These are phyloP conservation scores for Hemiscyllium ocellatum DNA, from an alignment of 2,113 vertebrate genomes.

Conservation along the genomic window DNA sequence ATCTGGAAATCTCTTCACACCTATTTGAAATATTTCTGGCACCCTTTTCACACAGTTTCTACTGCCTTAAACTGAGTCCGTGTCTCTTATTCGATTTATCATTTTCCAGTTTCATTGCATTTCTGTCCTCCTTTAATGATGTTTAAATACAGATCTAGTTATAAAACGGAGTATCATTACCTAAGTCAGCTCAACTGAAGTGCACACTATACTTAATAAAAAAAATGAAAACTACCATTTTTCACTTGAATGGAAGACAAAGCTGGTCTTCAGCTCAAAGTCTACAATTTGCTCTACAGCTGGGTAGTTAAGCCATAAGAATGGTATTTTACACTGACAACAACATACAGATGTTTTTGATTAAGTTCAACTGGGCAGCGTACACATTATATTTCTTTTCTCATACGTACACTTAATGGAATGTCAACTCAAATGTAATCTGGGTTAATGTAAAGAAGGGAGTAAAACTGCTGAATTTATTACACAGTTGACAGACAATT, in stretches of 20 bases:
- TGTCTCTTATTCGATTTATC: neutral
- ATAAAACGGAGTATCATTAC: neutral
- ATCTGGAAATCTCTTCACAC: constrained; percentile 14
- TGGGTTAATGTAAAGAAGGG: constrained; percentile 43
- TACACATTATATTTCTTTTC: constrained; percentile 54
- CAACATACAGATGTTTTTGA: constrained; percentile 65
- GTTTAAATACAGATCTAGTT: neutral
- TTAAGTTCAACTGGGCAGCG: constrained; percentile 61
- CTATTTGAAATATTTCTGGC: neutral
- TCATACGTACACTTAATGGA: constrained; percentile 54
- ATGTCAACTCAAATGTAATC: constrained; percentile 56
- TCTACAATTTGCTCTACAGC: constrained; percentile 72
- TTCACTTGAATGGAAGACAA: constrained; percentile 44
- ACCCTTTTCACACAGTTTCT: neutral
- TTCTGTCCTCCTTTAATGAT: neutral
- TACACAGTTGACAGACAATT: constrained; percentile 41
- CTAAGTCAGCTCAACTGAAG: neutral
- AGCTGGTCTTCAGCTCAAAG: constrained; percentile 64
- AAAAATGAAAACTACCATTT: constrained; percentile 12
- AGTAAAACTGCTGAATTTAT: constrained; percentile 40
- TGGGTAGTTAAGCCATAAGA: constrained; percentile 53
- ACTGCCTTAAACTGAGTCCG: neutral
- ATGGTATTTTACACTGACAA: constrained; percentile 57
- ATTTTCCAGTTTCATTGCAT: neutral
- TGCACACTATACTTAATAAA: constrained; percentile 50